A percentile compares a stretch with the other conserved stretches of the same genome.
Conservation (phyloP, 2,113 vertebrate genomes). For the Crocuta crocuta region DNA sequence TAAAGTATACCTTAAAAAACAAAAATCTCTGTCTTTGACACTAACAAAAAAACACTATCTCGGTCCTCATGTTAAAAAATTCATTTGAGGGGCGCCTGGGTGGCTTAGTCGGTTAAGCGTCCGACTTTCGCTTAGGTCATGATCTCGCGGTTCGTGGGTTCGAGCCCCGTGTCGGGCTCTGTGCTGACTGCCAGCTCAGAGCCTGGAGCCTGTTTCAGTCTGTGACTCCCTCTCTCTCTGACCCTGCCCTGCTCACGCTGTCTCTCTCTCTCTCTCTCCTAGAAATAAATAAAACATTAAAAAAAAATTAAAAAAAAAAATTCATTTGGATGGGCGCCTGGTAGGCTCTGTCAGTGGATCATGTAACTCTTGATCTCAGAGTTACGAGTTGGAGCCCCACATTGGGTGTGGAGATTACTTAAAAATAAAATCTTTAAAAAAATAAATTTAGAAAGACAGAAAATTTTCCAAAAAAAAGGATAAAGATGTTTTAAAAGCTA, state of each 20-base stretch:
- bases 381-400: not conserved
- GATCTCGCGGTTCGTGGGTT: too few relatives aligned
- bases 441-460: not conserved
- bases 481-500: not conserved
- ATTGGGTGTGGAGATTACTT: not conserved
- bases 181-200: too few relatives aligned
- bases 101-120: too few relatives aligned
- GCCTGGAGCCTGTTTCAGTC: too few relatives aligned
- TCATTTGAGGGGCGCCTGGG: not conserved
- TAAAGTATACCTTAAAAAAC: not conserved
- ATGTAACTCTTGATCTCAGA: not conserved
- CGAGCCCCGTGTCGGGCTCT: too few relatives aligned
- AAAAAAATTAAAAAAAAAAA: not conserved
- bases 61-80: constrained; percentile 1
- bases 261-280: too few relatives aligned
- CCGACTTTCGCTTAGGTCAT: too few relatives aligned
- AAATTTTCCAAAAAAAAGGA: not conserved
- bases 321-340: not conserved
- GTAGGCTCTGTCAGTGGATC: not conserved
- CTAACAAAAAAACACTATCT: not conserved
- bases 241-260: too few relatives aligned
- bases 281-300: too few relatives aligned
- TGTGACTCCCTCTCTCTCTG: too few relatives aligned
- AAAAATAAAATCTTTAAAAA: constrained; percentile 8
- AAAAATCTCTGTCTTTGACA: not conserved